Conservation (phyloP, 2,113 vertebrate species). For the Passer domesticus region DNA sequence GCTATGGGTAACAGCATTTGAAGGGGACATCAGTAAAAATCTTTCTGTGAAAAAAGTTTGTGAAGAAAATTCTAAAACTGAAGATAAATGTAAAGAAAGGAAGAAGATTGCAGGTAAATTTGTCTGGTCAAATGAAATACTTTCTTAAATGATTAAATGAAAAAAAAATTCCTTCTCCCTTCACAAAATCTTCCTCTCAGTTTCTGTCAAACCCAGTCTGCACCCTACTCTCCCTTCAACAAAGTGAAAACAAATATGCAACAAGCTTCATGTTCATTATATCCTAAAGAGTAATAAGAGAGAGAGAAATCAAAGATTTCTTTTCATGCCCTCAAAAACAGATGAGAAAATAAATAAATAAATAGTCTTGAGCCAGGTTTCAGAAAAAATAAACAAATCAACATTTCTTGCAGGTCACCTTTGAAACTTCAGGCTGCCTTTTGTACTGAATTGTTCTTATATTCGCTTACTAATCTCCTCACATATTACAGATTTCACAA, state of each 20-base stretch:
- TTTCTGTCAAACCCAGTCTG: neutral
- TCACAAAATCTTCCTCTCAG: neutral
- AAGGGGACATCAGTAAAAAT: neutral
- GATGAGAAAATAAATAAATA: neutral
- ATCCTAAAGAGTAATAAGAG: neutral
- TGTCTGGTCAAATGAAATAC: neutral
- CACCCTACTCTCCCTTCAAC: rapidly evolving
- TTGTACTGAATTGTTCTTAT: neutral
- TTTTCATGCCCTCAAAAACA: neutral
- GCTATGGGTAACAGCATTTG: neutral
- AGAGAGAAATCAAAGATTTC: neutral
- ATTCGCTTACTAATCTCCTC: constrained; percentile 32
- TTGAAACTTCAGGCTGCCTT: constrained; percentile 10
- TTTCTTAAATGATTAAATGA: neutral
- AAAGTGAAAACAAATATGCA: neutral
- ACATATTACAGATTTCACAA: constrained; percentile 63
- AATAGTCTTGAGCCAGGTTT: neutral
- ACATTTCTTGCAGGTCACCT: neutral
- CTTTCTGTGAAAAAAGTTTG: neutral
- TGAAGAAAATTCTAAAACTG: neutral
- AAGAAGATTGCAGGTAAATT: neutral
- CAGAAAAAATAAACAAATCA: neutral
- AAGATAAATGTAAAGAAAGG: neutral
- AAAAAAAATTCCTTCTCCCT: neutral
- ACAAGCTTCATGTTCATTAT: neutral